phyloP scores from a whole-genome alignment of 2,888 invertebrate species.

The Aphidoletes aphidimyza region DNA sequence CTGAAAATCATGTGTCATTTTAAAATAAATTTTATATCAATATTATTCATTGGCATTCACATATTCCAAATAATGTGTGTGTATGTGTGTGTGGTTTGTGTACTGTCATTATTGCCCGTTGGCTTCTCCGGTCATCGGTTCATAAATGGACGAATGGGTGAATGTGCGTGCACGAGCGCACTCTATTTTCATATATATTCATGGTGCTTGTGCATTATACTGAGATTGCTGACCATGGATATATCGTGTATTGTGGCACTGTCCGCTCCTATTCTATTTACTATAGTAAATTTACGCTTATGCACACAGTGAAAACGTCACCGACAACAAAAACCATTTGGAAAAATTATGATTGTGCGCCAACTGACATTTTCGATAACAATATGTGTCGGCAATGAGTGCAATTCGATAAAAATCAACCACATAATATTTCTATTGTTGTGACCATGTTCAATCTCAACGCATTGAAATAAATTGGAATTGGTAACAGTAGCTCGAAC shows the following conservation, averaged over 20 bases:
- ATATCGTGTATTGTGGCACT: not conserved
- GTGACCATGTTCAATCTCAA: constrained; percentile 19
- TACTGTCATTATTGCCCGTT: no score
- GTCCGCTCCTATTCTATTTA: not conserved
- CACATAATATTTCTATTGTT: constrained; percentile 54
- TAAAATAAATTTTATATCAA: not conserved
- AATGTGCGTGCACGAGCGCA: no score
- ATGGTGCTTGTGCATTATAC: not conserved
- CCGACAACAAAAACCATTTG: not conserved
- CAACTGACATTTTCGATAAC: constrained; percentile 54
- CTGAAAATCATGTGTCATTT: constrained; percentile 12
- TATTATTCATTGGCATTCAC: constrained; percentile 18
- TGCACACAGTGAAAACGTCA: not conserved
- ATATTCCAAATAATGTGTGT: not conserved
- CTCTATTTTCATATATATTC: not conserved
- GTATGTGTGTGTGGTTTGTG: no score
- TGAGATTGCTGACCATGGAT: constrained; percentile 27
- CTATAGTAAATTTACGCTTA: not conserved
- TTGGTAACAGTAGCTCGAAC: not conserved
- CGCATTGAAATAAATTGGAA: not conserved
- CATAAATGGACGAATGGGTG: no score
- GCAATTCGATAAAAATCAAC: constrained; percentile 52
- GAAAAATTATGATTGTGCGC: constrained; percentile 10
- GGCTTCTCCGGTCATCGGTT: no score
- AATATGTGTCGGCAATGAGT: constrained; percentile 52